Evolutionary conservation across 1,140 invertebrate species (phyloP).

Genomic region (Mizuhopecten yessoensis): DNA sequence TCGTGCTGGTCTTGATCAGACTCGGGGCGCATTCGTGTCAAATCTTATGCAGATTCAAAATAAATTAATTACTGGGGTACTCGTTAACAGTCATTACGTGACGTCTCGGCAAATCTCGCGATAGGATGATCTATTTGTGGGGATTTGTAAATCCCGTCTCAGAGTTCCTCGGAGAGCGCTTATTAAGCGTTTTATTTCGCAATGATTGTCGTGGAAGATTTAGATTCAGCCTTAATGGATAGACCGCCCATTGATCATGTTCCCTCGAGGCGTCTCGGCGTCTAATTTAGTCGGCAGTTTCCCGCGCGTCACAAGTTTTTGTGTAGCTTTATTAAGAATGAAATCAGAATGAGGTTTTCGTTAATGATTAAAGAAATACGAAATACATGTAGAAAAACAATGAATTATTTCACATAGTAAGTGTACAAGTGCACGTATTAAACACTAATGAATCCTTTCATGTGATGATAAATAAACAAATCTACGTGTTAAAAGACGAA

Average conservation of each 20-base stretch:
- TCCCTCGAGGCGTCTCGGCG: constrained; percentile 21
- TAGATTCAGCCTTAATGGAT: not conserved
- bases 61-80: not conserved
- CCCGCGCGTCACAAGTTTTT: not conserved
- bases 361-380: not conserved
- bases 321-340: not conserved
- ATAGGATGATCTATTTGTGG: constrained; percentile 14
- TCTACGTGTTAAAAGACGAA: too few species aligned
- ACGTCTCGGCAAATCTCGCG: constrained; percentile 22
- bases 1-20: not conserved
- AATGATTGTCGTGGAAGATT: constrained; percentile 27
- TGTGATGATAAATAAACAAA: too few species aligned
- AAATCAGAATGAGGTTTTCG: not conserved
- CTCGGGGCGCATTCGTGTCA: not conserved
- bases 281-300: not conserved
- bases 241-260: not conserved
- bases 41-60: constrained; percentile 16
- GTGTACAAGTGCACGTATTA: too few species aligned
- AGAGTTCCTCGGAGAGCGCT: not conserved
- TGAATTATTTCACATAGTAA: too few species aligned
- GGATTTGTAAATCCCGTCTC: not conserved
- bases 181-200: constrained; percentile 10
- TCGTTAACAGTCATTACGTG: constrained; percentile 16
- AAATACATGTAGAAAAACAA: too few species aligned
- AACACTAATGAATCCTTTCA: too few species aligned